phyloP scores from a whole-genome alignment of 2,113 vertebrate genomes.

The Lepidiolamprologus cunningtoni region DNA sequence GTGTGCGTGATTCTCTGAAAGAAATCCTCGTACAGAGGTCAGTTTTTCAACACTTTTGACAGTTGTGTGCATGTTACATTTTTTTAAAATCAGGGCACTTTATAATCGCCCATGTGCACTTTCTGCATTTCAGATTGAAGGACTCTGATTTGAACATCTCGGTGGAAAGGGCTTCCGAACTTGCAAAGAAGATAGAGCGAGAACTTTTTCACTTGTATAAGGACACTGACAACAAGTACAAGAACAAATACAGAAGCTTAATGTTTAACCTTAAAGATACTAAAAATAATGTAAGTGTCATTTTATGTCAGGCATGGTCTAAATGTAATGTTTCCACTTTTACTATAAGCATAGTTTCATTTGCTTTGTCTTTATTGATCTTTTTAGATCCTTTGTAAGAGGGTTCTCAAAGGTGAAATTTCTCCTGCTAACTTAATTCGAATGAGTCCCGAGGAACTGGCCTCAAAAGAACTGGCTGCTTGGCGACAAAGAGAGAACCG shows the following conservation, averaged over 20 bases:
- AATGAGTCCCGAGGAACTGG: slow-evolving; percentile 96
- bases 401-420: slow-evolving; percentile 93
- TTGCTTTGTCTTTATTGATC: background rate
- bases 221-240: slow-evolving; percentile 96
- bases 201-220: slow-evolving; percentile 93
- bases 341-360: background rate
- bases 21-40: slow-evolving; percentile 94
- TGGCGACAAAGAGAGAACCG: slow-evolving; percentile 96
- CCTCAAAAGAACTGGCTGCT: slow-evolving; percentile 94
- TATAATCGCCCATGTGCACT: background rate
- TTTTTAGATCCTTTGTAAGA: slow-evolving; percentile 86
- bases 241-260: slow-evolving; percentile 96
- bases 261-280: slow-evolving; percentile 98
- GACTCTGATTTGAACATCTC: slow-evolving; percentile 87
- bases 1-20: slow-evolving; percentile 89
- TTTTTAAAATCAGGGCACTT: background rate
- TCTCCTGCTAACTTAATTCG: slow-evolving; percentile 89
- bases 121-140: slow-evolving; percentile 75
- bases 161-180: slow-evolving; percentile 84
- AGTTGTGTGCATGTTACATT: background rate
- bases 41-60: background rate
- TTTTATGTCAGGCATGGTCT: background rate
- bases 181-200: slow-evolving; percentile 89
- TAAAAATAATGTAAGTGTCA: slow-evolving; percentile 89
- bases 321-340: background rate